These are phyloP conservation scores for Nyctibius grandis DNA, from an alignment of 2,797 vertebrate species.

Conservation along the genomic window DNA sequence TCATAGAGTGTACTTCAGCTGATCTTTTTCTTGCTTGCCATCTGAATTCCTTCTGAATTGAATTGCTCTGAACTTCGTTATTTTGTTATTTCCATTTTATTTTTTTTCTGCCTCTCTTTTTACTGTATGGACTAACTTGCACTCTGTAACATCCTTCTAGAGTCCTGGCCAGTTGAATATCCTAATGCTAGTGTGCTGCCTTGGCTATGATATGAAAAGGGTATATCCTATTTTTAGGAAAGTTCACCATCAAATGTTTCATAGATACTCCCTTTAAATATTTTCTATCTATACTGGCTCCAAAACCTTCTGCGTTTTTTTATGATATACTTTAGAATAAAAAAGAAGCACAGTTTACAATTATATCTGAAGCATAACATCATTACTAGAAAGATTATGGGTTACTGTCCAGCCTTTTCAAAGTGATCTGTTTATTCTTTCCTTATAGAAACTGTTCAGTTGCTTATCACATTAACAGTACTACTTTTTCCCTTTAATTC, in stretches of 20 bases:
- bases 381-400: not conserved
- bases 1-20: not conserved
- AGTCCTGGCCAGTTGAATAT: not conserved
- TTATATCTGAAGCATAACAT: not conserved
- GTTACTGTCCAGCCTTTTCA: not conserved
- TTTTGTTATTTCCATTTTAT: not conserved
- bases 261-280: not conserved
- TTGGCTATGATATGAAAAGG: not conserved
- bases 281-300: not conserved
- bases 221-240: not conserved
- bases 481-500: not conserved
- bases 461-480: not conserved
- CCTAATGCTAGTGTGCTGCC: not conserved
- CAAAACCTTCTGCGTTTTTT: not conserved
- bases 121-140: not conserved
- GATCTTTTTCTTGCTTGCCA: not conserved
- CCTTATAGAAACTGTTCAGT: not conserved
- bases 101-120: not conserved
- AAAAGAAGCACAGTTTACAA: not conserved
- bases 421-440: not conserved
- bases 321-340: not conserved
- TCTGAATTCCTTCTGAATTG: constrained; percentile 4
- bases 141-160: not conserved
- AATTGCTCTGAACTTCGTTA: not conserved
- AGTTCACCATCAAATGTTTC: not conserved